These are phyloP conservation scores for Chamaetylas fuelleborni DNA, from an alignment of 2,113 vertebrate species.

Conservation along the genomic window DNA sequence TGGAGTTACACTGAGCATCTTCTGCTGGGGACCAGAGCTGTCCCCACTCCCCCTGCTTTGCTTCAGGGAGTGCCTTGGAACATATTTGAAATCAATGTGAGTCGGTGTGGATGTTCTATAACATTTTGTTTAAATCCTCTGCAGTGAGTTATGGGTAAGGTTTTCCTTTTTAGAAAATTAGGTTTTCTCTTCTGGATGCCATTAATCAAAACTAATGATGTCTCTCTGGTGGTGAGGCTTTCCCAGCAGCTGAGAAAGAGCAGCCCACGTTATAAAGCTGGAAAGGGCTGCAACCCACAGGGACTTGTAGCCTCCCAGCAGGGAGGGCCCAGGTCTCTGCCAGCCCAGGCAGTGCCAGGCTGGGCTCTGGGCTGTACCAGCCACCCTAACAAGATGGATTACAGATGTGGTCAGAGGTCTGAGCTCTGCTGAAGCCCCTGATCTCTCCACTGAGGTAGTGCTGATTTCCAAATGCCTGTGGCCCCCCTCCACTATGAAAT, in stretches of 20 bases:
- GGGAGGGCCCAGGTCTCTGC: neutral
- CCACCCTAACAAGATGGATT: neutral
- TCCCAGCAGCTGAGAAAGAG: neutral
- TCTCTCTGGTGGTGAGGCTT: neutral
- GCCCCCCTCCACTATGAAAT: rapidly evolving
- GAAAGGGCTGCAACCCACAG: neutral
- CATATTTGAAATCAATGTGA: constrained; percentile 38
- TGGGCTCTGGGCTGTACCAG: neutral
- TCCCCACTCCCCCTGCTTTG: neutral
- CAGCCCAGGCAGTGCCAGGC: neutral
- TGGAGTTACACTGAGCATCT: neutral
- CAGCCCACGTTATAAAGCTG: neutral
- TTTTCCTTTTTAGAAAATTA: constrained; percentile 54
- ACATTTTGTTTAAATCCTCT: constrained; percentile 36
- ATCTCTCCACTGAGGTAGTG: neutral
- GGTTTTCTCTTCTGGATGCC: constrained; percentile 38
- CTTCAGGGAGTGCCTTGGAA: neutral
- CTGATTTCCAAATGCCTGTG: too few relatives aligned
- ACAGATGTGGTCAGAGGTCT: neutral
- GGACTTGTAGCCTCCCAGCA: neutral
- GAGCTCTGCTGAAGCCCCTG: neutral
- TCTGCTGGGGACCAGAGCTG: neutral
- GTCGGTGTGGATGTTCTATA: neutral
- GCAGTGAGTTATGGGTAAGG: constrained; percentile 35
- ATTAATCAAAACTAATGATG: constrained; percentile 49